Evolutionary conservation across 2,888 invertebrate genomes (phyloP).

Genomic region (Nephrotoma flavescens): DNA sequence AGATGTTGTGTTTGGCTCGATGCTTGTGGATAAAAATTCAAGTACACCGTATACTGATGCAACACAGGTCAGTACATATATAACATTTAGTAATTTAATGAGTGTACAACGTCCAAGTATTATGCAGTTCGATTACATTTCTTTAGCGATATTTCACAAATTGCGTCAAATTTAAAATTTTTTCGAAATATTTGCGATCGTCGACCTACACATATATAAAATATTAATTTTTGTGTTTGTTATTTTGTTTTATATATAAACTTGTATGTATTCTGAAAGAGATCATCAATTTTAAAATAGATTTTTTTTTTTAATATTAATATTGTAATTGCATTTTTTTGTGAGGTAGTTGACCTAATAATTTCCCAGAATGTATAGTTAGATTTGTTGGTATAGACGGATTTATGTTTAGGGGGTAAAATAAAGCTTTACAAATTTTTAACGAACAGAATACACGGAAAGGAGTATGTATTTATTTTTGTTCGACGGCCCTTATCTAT

Average conservation of each 20-base stretch:
- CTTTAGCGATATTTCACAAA: neutral
- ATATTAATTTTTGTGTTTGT: neutral
- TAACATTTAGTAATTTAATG: neutral
- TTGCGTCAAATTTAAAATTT: neutral
- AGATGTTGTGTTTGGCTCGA: conserved; percentile 57
- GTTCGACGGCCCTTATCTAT: neutral
- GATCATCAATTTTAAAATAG: neutral
- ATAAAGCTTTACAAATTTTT: neutral
- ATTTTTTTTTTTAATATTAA: neutral
- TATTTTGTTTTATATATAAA: neutral
- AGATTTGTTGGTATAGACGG: neutral
- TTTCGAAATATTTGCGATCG: neutral
- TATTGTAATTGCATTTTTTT: neutral
- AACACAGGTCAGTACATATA: conserved; percentile 63
- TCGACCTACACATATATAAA: neutral
- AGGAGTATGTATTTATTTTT: neutral
- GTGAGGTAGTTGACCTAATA: neutral
- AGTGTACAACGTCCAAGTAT: neutral
- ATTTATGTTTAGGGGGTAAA: neutral
- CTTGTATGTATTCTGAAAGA: neutral
- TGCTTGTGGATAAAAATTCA: conserved; percentile 78
- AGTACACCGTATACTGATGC: conserved; percentile 96
- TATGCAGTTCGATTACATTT: neutral
- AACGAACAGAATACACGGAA: neutral
- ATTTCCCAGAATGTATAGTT: neutral